A percentile compares a stretch with the other conserved stretches of the same genome.
phyloP scores from a whole-genome alignment of 2,888 invertebrate species.

The Sinohyriopsis cumingii region DNA sequence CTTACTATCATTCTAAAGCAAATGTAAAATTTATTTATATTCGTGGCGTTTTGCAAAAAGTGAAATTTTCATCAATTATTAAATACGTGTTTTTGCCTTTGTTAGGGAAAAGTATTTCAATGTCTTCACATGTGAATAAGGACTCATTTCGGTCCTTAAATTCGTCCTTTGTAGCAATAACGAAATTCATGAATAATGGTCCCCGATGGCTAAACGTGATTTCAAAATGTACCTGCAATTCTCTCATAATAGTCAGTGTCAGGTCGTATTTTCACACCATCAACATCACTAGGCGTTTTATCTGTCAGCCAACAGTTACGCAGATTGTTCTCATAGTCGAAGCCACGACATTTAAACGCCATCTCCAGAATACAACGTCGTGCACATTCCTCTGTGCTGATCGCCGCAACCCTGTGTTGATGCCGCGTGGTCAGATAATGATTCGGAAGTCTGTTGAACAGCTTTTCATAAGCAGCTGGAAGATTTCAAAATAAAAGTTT shows the following conservation, averaged over 20 bases:
- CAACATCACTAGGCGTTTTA: constrained; percentile 44
- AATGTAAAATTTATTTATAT: no score
- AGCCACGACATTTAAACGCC: constrained; percentile 61
- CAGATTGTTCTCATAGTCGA: constrained; percentile 57
- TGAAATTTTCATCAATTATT: no score
- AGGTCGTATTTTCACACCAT: constrained; percentile 48
- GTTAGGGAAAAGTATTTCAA: no score
- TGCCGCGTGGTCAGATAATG: constrained; percentile 63
- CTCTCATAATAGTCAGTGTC: constrained; percentile 63
- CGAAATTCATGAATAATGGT: no score
- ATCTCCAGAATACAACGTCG: constrained; percentile 64
- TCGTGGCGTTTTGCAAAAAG: no score
- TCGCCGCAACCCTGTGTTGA: constrained; percentile 54
- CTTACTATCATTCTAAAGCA: no score
- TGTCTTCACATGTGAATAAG: no score
- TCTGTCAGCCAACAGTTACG: constrained; percentile 64
- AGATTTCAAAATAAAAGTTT: constrained; percentile 5
- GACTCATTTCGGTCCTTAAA: no score
- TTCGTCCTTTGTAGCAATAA: no score
- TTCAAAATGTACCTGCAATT: constrained; percentile 49
- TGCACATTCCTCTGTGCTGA: constrained; percentile 66
- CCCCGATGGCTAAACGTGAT: no score
- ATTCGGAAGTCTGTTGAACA: constrained; percentile 63
- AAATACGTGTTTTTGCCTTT: no score
- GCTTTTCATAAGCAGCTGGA: constrained; percentile 62